Conservation (phyloP, 2,888 invertebrate species). For the Liposcelis brunnea region DNA sequence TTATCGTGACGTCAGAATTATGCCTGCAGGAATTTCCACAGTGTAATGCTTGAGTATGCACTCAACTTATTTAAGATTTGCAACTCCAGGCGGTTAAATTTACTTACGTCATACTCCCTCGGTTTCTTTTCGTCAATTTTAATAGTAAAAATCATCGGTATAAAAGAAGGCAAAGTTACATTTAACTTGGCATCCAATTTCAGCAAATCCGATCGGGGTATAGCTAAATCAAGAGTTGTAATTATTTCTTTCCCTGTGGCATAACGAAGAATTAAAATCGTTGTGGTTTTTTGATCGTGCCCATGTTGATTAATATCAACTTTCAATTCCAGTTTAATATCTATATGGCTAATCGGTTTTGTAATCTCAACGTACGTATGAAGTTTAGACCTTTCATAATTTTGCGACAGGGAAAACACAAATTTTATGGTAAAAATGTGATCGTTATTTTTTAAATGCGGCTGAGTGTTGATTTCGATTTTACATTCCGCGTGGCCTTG, state of each 20-base stretch:
- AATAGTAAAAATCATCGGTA: conserved; percentile 45
- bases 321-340: conserved; percentile 39
- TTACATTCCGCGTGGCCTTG: conserved; percentile 52
- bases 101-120: conserved; percentile 50
- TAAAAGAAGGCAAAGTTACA: conserved; percentile 53
- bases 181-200: conserved; percentile 52
- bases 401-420: conserved; percentile 40
- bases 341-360: conserved; percentile 46
- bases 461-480: conserved; percentile 50
- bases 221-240: conserved; percentile 35
- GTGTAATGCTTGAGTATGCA: no score
- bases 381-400: conserved; percentile 41
- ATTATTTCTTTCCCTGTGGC: conserved; percentile 34
- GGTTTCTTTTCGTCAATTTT: conserved; percentile 48
- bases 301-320: conserved; percentile 3
- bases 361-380: conserved; percentile 42
- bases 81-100: no score
- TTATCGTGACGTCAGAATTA: conserved; percentile 20
- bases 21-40: no score
- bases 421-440: conserved; percentile 43
- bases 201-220: conserved; percentile 47
- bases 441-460: conserved; percentile 34
- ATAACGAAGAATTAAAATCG: conserved; percentile 15
- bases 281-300: not conserved
- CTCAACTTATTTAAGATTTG: no score